Base-by-base conservation (phyloP, 2,888 invertebrate genomes). In the Hedya salicella region DNA sequence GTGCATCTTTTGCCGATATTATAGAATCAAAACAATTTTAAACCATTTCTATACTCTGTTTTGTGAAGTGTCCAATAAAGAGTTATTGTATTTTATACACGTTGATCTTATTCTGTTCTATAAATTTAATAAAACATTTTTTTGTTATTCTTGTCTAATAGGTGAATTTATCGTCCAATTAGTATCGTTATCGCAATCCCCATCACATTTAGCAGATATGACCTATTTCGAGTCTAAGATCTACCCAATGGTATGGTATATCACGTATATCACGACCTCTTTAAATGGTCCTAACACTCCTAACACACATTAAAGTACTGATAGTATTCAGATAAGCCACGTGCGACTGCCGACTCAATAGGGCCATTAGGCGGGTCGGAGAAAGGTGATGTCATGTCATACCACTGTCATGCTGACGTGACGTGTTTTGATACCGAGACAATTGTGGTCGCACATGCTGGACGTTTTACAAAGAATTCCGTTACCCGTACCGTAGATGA, bases 331-430 rank as follows among this genome's bases (percentile, higher is more conserved):
- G 40, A 54, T 54, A 54, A 54, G 40, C 21, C 53, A 16, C 39
- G 39, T 54, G 39, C 40, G 25, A n/a, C n/a, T n/a, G n/a, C n/a
- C n/a, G n/a, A 1, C 16, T 42, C 40, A 54, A 54, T 42, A 54
- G 54, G 54, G 6, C 54, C 54, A 54, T 54, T 54, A 54, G 54
- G 52, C 52, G 52, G 36, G 36, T 36, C 36, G 36, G 54, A 14
- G 54, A 54, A 54, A 54, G 54, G 54, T 54, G 54, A 54, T 25
- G 54, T 54, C 54, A 54, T 42, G 54, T 53, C 42, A 14, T 3
- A 25, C 40, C 40, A 40, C 40, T 42, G 54, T 53, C 42, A 14
- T 3, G 16, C 40, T 21, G 53, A 40, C 39, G 39, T 13, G 39
- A 19, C n/a, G 39, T 32, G 25, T 25, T n/a, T n/a, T 48, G 48